These are phyloP conservation scores for Morone saxatilis DNA, from an alignment of 2,113 vertebrate genomes.

Conservation along the genomic window DNA sequence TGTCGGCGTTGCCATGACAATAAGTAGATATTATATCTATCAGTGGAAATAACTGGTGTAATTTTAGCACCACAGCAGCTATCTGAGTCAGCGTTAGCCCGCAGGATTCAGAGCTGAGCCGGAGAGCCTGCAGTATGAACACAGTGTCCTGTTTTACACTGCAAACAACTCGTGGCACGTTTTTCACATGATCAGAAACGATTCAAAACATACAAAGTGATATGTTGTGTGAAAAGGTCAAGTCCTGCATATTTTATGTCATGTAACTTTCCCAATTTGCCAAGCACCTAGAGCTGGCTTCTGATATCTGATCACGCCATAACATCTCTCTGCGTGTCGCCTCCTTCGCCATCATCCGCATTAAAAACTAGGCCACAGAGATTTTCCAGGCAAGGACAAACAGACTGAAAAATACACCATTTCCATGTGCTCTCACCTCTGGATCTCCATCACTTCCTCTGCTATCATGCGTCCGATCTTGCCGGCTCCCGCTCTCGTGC, in stretches of 20 bases:
- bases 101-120: not conserved
- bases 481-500: constrained; percentile 95
- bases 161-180: not conserved
- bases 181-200: not conserved
- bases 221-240: not conserved
- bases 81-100: not conserved
- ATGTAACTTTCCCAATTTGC: not conserved
- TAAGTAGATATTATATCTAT: not conserved
- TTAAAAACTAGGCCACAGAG: not conserved
- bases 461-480: constrained; percentile 99
- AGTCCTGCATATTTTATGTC: not conserved
- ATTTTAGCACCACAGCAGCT: constrained; percentile 4
- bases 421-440: constrained; percentile 86
- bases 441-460: constrained; percentile 99
- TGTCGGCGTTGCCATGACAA: constrained; percentile 22
- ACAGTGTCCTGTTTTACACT: not conserved
- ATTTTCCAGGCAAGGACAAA: not conserved
- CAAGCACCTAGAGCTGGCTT: not conserved
- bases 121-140: not conserved
- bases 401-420: not conserved
- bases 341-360: not conserved
- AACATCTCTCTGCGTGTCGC: not conserved
- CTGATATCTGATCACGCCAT: not conserved
- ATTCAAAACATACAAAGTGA: not conserved
- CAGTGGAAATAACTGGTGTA: not conserved